Percentiles rank a stretch among this genome's conserved stretches.
These are phyloP conservation scores for Drosophila kepulauana DNA, from an alignment of 1,140 invertebrate genomes.

Conservation along the genomic window DNA sequence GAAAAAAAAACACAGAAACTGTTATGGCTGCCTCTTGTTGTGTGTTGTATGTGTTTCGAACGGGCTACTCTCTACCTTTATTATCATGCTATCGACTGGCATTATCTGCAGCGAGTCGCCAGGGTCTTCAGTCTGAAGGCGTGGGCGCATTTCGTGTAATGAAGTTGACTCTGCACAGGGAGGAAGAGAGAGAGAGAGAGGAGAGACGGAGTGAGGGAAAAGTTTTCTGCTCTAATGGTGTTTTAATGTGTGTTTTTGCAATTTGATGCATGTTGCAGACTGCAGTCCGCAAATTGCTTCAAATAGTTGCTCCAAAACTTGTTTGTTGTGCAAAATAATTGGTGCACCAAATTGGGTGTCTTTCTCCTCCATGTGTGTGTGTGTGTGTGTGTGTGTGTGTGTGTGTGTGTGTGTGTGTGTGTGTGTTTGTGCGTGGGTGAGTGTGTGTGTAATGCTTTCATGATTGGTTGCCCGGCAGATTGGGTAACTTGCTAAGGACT, in stretches of 20 bases:
- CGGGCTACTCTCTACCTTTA: conserved; percentile 39
- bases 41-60: no score
- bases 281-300: conserved; percentile 47
- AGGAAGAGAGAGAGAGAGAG: neutral
- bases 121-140: conserved; percentile 31
- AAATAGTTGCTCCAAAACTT: conserved; percentile 53
- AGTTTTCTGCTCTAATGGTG: conserved; percentile 59
- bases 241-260: conserved; percentile 63
- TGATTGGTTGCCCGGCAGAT: conserved; percentile 36
- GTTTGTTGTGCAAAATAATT: conserved; percentile 72
- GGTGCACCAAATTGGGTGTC: conserved; percentile 63
- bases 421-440: conserved; percentile 55
- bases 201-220: neutral
- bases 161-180: conserved; percentile 51
- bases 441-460: conserved; percentile 63
- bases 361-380: conserved; percentile 19
- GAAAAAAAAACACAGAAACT: conserved; percentile 10
- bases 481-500: conserved; percentile 51
- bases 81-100: conserved; percentile 56
- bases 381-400: conserved; percentile 47
- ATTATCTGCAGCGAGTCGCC: conserved; percentile 48
- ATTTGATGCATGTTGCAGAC: conserved; percentile 44
- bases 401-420: conserved; percentile 62
- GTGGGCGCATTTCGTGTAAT: conserved; percentile 69
- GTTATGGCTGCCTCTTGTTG: conserved; percentile 9